Evolutionary conservation across 1,140 invertebrate genomes (phyloP), one percentile per base, ranked within the genome.

Genomic region (Paraescarpia echinospica): DNA sequence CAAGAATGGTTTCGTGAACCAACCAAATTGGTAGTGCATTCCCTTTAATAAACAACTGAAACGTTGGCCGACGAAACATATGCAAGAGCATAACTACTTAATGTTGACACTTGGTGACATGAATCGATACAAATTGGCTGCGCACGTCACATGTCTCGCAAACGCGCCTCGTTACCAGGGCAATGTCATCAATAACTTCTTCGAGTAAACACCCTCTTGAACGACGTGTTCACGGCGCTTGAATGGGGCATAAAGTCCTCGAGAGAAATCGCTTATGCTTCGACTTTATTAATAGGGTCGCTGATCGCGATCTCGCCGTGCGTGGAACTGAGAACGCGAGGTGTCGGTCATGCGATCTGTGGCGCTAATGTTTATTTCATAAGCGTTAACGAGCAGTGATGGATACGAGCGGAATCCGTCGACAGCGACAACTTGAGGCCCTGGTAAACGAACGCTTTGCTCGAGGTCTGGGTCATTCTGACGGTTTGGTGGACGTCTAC

Each of bases 61-160:
- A 77, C 14, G 59, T 77, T 77, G 9, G 59, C 59, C 18, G 27
- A 18, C 18, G 18, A 77, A 22, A 12, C 22, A 77, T 12, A 77
- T 27, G 27, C 59, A 77, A 77, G 59, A 77, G 59, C 59, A 77
- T 31, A 18, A 2, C 59, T 77, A 27, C 22, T 77, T 77, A 77
- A 31, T 77, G 59, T 77, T 77, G 59, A 77, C 59, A 77, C 14
- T 77, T 77, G 27, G 59, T 27, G 59, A 77, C 59, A 77, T 18
- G 59, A 77, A 77, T 77, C 59, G 59, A 77, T 77, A 77, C 59
- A 77, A 77, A 77, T 77, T 77, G 59, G 59, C 59, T 77, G 27
- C 27, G 27, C 59, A 77, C 27, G 59, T 18, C 12, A 77, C 8
- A 77, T 77, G 59, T 77, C 59, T 77, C 59, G 59, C 59, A 77